Base-by-base conservation (phyloP, 2,888 invertebrate genomes). In the Sycophila texana region DNA sequence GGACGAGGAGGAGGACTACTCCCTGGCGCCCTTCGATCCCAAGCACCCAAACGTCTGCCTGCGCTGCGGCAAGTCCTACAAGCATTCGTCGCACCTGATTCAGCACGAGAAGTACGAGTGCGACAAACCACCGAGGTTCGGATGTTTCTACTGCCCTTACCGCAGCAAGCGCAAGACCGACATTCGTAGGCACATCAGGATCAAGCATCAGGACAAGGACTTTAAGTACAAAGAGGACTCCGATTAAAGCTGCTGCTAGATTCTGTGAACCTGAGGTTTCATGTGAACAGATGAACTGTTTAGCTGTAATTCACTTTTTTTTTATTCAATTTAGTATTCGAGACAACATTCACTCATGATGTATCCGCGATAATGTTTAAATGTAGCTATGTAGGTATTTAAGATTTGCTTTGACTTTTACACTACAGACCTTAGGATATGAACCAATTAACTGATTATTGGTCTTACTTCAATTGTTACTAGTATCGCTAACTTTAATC, bases 71-170 rank as follows among this genome's bases (percentile, higher is more conserved):
- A 81, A 81, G 49, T 66, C 77, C 0, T 82, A 81, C 70, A 81
- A 81, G 75, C 76, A 76, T n/a, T 70, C 73, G 16, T 82, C 84
- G n/a, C 86, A 86, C 63, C 74, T 87, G 13, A 84, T 84, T 58
- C 87, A 86, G 63, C 89, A 90, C 75, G 84, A 87, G 66, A 85
- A 85, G 79, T 87, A 87, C 83, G 91, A 90, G 78, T 89, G 90
- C 74, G 88, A 20, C 58, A 87, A 89, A 82, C 84, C 82, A 1
- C 88, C 89, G 16, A 85, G 89, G 73, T 90, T 90, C 76, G 86
- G 85, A 58, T 91, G 91, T 79, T 87, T 87, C n/a, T 86, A 87
- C 66, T 91, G 90, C 82, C 76, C 82, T 4, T 86, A 86, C 51
- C 67, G 71, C 0, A 80, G 76, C 49, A 82, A 82, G 4, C 73